These are phyloP conservation scores for Epinotia demarniana DNA, from an alignment of 2,888 invertebrate genomes.

Conservation along the genomic window DNA sequence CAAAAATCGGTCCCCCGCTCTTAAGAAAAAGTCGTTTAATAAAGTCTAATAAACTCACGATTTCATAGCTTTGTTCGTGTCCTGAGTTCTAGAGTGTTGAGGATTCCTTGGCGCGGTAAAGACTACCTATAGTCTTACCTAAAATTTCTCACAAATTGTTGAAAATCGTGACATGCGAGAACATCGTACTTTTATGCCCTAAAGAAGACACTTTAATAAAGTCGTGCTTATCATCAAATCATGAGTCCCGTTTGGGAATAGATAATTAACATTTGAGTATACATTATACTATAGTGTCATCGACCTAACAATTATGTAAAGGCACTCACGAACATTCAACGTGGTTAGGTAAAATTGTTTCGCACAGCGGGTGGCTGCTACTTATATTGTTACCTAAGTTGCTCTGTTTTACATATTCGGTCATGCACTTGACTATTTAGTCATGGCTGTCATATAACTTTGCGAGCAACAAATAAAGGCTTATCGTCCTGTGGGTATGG, in stretches of 20 bases:
- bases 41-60: too few relatives aligned
- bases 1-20: too few relatives aligned
- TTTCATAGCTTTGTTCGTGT: background rate
- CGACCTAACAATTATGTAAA: background rate
- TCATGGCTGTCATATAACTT: too few relatives aligned
- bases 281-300: background rate
- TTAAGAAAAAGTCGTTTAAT: too few relatives aligned
- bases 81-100: too few relatives aligned
- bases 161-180: conserved; percentile 12
- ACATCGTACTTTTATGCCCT: background rate
- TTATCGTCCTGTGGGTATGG: too few relatives aligned
- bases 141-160: conserved; percentile 10
- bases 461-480: too few relatives aligned
- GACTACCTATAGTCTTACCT: conserved; percentile 6
- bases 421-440: too few relatives aligned
- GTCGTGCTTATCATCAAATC: conserved; percentile 8
- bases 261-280: background rate
- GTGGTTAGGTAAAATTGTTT: background rate
- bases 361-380: background rate
- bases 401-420: too few relatives aligned
- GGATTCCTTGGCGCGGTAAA: background rate
- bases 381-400: too few relatives aligned
- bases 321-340: background rate
- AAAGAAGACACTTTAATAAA: background rate
- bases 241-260: conserved; percentile 3